Conservation (phyloP, 2,797 vertebrate species). For the Florisuga fusca region DNA sequence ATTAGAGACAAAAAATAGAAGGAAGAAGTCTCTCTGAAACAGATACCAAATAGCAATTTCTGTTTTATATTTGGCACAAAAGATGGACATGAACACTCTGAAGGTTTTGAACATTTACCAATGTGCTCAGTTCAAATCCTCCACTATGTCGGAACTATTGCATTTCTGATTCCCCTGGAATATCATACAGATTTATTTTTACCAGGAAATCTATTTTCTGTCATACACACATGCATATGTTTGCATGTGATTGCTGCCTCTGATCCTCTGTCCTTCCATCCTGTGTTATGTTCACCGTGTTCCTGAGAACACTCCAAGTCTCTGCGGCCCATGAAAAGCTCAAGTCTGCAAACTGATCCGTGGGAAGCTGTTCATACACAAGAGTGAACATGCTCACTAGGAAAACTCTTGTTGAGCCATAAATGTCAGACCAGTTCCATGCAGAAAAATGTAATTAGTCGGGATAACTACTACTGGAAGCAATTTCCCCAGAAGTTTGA, state of each 20-base stretch:
- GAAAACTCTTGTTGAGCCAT: background rate
- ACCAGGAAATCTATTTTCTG: background rate
- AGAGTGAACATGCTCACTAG: background rate
- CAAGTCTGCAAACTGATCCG: background rate
- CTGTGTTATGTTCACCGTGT: background rate
- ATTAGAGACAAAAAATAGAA: background rate
- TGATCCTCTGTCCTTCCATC: background rate
- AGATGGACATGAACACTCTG: background rate
- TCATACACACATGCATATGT: fast-evolving
- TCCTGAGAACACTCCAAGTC: background rate
- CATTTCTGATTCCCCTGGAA: background rate
- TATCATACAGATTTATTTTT: background rate
- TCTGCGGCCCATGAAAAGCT: background rate
- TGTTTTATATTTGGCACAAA: background rate
- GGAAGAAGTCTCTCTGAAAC: background rate
- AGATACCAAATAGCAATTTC: background rate
- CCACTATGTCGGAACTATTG: background rate
- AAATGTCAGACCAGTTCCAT: background rate
- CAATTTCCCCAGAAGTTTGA: background rate
- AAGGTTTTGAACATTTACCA: background rate
- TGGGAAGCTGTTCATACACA: background rate
- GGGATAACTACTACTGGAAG: background rate
- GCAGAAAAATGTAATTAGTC: background rate
- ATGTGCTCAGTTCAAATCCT: background rate
- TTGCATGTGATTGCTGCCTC: background rate